Base-by-base conservation (phyloP, 1,140 invertebrate species). In the Drosophila cardini region DNA sequence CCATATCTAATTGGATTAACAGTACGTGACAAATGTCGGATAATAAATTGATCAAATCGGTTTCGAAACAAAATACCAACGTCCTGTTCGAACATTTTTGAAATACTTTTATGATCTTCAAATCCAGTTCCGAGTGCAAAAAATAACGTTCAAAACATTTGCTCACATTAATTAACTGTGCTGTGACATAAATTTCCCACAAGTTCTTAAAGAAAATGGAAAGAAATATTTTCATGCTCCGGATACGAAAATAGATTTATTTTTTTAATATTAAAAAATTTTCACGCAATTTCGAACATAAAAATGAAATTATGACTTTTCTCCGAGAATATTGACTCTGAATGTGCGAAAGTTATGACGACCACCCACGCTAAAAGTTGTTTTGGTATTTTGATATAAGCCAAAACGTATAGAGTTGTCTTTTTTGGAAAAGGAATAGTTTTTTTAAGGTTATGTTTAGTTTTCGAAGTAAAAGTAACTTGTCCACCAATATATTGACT, bases 241-340 rank as follows among this genome's bases (percentile, higher is more conserved):
- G 60, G 53, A 58, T 32, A 71, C 72, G 18, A 69, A 86, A 86
- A 84, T 90, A 87, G 85, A 89, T 70, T 74, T 26, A 34, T 63
- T 80, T 72, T 72, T 45, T 26, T 26, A 21, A 26, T 26, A 71
- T 84, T 73, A 84, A 86, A 84, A 45, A 84, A 87, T 72, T 85
- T 60, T 78, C 73, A 72, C 73, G 58, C 65, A 68, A 77, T 48
- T 67, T 62, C 38, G 62, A 73, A 87, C 65, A 87, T 83, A 72
- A 80, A 76, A 87, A 69, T 58, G 13, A 89, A 87, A 87, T 87
- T 90, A 89, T 87, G 84, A 87, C 83, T 72, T 76, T 61, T 61
- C 43, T 21, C 48, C 15, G 5, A 56, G 15, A 43, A 34, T 72
- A 58, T 72, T 58, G 62, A 52, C 16, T 36, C 36, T 26, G 38